Conservation (phyloP, 1,140 invertebrate species). For the Ephestia elutella region DNA sequence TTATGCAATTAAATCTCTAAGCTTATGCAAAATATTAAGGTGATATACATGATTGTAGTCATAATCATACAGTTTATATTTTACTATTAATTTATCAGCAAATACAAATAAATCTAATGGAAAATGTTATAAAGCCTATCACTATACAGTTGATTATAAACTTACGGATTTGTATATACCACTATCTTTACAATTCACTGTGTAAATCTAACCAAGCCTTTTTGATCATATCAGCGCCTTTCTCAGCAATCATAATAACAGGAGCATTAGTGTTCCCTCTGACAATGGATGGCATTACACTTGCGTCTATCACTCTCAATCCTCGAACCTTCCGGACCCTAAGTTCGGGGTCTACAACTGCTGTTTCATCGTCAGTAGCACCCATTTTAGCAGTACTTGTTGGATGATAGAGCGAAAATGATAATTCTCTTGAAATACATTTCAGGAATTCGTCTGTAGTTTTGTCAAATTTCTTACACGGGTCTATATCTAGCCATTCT, state of each 20-base stretch:
- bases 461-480: slow-evolving; percentile 52
- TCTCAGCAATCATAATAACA: slow-evolving; percentile 82
- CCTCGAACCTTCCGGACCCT: slow-evolving; percentile 76
- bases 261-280: slow-evolving; percentile 83
- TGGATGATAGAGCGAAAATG: slow-evolving; percentile 78
- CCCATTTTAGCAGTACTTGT: slow-evolving; percentile 81
- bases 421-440: slow-evolving; percentile 63
- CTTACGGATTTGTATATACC: too few relatives aligned
- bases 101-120: too few relatives aligned
- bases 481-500: slow-evolving; percentile 50
- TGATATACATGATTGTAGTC: too few relatives aligned
- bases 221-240: slow-evolving; percentile 80
- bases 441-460: slow-evolving; percentile 73
- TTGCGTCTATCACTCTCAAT: slow-evolving; percentile 81
- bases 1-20: too few relatives aligned
- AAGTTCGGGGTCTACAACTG: slow-evolving; percentile 78
- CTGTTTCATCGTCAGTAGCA: slow-evolving; percentile 64
- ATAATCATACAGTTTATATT: too few relatives aligned
- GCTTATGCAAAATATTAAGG: too few relatives aligned
- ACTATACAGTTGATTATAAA: too few relatives aligned
- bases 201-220: slow-evolving; percentile 48
- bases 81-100: too few relatives aligned
- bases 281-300: slow-evolving; percentile 81
- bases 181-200: too few relatives aligned
- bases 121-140: too few relatives aligned